Evolutionary conservation across 2,888 invertebrate genomes (phyloP).

Genomic region (Petrolisthes manimaculis): DNA sequence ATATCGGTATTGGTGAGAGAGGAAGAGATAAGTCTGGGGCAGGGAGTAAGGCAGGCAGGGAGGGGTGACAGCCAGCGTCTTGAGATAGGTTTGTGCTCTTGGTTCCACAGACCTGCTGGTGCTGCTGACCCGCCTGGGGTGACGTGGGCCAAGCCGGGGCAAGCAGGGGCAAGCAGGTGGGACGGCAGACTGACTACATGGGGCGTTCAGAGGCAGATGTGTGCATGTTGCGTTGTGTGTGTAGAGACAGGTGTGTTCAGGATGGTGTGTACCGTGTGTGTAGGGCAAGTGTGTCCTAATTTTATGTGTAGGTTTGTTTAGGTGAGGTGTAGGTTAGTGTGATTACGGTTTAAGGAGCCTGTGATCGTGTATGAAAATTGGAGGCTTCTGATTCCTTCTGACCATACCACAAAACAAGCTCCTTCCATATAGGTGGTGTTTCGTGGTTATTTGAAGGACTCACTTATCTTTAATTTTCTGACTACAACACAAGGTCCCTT

Average conservation of each 20-base stretch:
- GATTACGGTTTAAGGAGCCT: not conserved
- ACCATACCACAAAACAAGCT: too few species aligned
- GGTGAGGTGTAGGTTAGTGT: not conserved
- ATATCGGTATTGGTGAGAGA: not conserved
- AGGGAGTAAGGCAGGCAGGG: not conserved
- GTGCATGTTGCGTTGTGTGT: not conserved
- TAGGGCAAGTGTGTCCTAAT: too few species aligned
- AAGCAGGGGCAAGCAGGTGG: not conserved
- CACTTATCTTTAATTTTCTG: too few species aligned
- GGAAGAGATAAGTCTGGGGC: not conserved
- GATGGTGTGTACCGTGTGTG: not conserved
- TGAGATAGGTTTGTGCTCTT: slow-evolving; percentile 14
- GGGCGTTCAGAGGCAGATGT: not conserved
- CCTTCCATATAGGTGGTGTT: too few species aligned
- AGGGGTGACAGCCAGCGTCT: slow-evolving; percentile 16
- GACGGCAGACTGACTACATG: not conserved
- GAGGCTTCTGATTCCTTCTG: not conserved
- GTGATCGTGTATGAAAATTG: not conserved
- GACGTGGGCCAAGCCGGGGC: slow-evolving; percentile 15
- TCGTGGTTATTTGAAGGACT: too few species aligned
- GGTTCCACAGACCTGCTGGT: slow-evolving; percentile 27
- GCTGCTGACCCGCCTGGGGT: not conserved
- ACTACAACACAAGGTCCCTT: not conserved
- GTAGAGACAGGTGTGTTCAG: not conserved
- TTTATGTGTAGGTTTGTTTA: not conserved